phyloP scores from a whole-genome alignment of 2,113 vertebrate genomes.

The Budorcas taxicolor region DNA sequence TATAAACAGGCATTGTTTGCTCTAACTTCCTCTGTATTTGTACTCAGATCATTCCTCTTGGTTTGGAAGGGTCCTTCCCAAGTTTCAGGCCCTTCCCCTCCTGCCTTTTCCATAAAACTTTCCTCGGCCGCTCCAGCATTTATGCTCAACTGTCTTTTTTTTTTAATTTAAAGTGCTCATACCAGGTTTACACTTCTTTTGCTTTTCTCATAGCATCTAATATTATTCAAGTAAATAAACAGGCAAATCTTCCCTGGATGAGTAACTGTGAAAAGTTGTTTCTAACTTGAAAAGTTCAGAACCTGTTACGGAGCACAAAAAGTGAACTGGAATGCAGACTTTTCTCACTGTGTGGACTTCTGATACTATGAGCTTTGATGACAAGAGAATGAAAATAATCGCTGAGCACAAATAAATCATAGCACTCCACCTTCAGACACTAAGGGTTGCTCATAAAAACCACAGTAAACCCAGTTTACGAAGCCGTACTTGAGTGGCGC shows the following conservation, averaged over 20 bases:
- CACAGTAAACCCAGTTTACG: not conserved
- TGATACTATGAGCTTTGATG: not conserved
- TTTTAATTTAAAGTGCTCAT: not conserved
- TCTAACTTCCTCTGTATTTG: not conserved
- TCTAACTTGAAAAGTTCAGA: not conserved
- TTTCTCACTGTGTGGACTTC: not conserved
- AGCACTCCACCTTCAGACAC: not conserved
- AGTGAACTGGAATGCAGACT: not conserved
- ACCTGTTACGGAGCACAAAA: not conserved
- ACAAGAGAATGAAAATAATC: not conserved
- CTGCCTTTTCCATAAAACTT: not conserved
- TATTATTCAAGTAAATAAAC: not conserved
- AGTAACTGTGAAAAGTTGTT: not conserved
- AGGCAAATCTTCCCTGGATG: not conserved
- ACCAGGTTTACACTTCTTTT: not conserved
- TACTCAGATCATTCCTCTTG: not conserved
- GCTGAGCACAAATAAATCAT: not conserved
- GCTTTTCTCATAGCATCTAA: not conserved
- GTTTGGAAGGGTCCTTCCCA: not conserved
- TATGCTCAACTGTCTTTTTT: not conserved
- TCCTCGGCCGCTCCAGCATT: not conserved
- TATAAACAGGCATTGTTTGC: not conserved
- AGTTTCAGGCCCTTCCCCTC: not conserved
- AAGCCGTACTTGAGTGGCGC: constrained; percentile 87
- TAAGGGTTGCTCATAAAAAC: too few relatives aligned